Evolutionary conservation across 2,888 invertebrate genomes (phyloP), one percentile per base, ranked within the genome.

Genomic region (Tipula confusa): DNA sequence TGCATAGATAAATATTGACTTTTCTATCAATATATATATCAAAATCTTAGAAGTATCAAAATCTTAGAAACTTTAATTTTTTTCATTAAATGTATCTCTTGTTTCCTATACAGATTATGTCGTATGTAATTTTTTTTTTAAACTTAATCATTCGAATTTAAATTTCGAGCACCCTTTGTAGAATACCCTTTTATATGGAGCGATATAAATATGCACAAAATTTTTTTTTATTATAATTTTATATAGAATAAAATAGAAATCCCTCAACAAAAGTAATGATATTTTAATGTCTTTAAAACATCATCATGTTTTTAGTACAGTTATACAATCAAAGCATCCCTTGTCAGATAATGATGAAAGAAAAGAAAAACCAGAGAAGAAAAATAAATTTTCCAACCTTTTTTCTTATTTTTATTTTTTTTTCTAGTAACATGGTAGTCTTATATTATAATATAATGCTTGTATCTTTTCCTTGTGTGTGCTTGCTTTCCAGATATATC

Each of bases 231-330:
- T 64, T 64, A 64, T 24, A 64, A 64, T 64, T 64, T 64, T 64
- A 64, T 64, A 64, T 24, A 64, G 64, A 64, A 64, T 24, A 64
- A 64, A 64, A 64, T 64, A 24, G 64, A 64, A 64, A 64, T 64
- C 64, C 64, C 64, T 24, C 64, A 64, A 64, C 64, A 64, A 64
- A 64, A 64, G 80, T 80, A 80, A 80, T 80, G 80, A 80, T 80
- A 80, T 80, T 80, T 80, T 80, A 80, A 80, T 80, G 80, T 80
- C 80, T 80, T 80, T 29, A 29, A 80, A 80, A 80, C 31, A 80
- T 80, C 80, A 64, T 64, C 64, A 64, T 64, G 64, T 64, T 64
- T n/a, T 64, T 64, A 64, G 64, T 64, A 64, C 64, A 24, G 64
- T 64, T 9, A 64, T 64, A 64, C 64, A 64, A 64, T 64, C 64